phyloP scores from a whole-genome alignment of 1,140 invertebrate species.

The Amyelois transitella region DNA sequence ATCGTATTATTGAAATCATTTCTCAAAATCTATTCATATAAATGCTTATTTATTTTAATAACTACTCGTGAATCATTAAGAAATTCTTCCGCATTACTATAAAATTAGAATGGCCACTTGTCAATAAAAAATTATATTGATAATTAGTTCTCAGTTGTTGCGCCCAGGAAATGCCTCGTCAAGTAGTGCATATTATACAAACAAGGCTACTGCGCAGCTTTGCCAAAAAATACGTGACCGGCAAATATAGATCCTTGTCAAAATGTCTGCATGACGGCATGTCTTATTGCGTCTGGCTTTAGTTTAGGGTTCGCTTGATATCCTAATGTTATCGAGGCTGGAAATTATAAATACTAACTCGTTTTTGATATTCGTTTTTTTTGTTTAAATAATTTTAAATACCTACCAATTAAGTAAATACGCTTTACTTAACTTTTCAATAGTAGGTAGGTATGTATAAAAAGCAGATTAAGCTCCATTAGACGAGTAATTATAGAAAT shows the following conservation, averaged over 20 bases:
- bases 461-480: not conserved
- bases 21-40: too few species aligned
- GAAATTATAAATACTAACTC: not conserved
- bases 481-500: too few species aligned
- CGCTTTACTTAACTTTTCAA: too few species aligned
- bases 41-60: too few species aligned
- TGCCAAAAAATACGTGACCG: constrained; percentile 34
- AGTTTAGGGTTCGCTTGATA: not conserved
- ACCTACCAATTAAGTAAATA: not conserved
- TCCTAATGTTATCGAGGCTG: not conserved
- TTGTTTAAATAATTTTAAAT: not conserved
- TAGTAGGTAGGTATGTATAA: not conserved
- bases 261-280: constrained; percentile 10
- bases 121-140: not conserved
- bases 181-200: not conserved
- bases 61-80: too few species aligned
- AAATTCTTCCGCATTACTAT: too few species aligned
- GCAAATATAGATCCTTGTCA: constrained; percentile 28
- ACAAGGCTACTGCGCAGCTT: constrained; percentile 10
- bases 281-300: not conserved
- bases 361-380: not conserved
- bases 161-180: constrained; percentile 29
- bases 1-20: too few species aligned
- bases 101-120: not conserved
- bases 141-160: not conserved